Conservation (phyloP, 2,113 vertebrate genomes). For the Micromys minutus region DNA sequence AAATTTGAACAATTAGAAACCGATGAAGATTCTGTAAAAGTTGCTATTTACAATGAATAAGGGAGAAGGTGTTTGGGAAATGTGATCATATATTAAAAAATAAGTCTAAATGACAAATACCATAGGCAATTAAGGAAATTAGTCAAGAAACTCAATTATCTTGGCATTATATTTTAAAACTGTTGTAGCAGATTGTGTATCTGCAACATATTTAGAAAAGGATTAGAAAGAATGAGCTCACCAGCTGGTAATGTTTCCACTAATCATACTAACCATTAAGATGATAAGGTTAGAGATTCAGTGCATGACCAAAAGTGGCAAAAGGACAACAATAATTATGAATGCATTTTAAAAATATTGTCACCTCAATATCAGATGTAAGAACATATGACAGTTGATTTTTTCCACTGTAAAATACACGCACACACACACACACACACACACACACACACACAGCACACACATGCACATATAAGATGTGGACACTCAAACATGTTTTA, state of each 20-base stretch:
- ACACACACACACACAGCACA: too few relatives aligned
- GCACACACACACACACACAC: too few relatives aligned
- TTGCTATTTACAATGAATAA: constrained; percentile 63
- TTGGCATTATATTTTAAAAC: constrained; percentile 66
- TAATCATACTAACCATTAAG: constrained; percentile 34
- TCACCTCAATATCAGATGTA: neutral
- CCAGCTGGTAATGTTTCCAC: constrained; percentile 29
- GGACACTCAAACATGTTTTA: neutral
- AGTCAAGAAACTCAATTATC: constrained; percentile 71
- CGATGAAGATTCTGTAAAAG: constrained; percentile 74
- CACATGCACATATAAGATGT: too few relatives aligned
- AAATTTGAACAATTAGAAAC: constrained; percentile 74
- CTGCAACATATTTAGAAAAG: constrained; percentile 51
- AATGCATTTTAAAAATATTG: neutral
- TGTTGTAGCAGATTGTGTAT: neutral
- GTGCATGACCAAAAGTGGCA: neutral
- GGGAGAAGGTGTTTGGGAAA: constrained; percentile 59
- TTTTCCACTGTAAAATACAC: too few relatives aligned
- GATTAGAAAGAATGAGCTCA: constrained; percentile 20
- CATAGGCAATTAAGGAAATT: constrained; percentile 66
- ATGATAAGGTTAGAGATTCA: constrained; percentile 40
- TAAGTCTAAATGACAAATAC: constrained; percentile 56
- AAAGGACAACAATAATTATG: neutral
- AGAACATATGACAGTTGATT: neutral
- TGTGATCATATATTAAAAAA: constrained; percentile 36